A percentile compares a stretch with the other conserved stretches of the same genome.
Conservation (phyloP, 2,888 invertebrate genomes). For the Athalia cordata region DNA sequence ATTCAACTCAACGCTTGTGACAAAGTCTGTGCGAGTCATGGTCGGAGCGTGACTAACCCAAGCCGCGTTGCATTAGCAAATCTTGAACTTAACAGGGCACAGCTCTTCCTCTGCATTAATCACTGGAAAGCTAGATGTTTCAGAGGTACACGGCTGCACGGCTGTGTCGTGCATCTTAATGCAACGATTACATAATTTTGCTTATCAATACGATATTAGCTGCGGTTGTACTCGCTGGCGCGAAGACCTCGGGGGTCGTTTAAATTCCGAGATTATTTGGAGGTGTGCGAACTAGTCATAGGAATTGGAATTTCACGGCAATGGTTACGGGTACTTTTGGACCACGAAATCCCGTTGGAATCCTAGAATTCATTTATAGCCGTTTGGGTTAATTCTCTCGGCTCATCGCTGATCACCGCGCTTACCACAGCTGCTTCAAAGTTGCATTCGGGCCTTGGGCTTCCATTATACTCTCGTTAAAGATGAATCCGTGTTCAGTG, state of each 20-base stretch:
- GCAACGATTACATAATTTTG: slow-evolving; percentile 19
- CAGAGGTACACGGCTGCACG: slow-evolving; percentile 1
- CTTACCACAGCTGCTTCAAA: slow-evolving; percentile 18
- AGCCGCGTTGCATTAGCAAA: slow-evolving; percentile 25
- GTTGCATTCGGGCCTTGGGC: slow-evolving; percentile 5
- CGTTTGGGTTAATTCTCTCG: neutral
- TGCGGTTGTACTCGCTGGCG: neutral
- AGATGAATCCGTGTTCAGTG: slow-evolving; percentile 17
- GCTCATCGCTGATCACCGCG: neutral
- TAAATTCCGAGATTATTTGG: neutral
- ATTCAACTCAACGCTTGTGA: neutral
- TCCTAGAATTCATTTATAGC: neutral
- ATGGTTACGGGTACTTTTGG: neutral
- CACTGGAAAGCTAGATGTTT: slow-evolving; percentile 7
- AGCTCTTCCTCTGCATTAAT: slow-evolving; percentile 31
- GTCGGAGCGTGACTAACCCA: neutral
- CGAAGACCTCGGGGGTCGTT: neutral
- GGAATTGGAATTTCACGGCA: neutral
- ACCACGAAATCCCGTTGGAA: neutral
- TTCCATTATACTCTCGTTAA: slow-evolving; percentile 39
- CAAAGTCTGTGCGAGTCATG: neutral
- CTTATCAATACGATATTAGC: slow-evolving; percentile 9
- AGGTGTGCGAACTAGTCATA: neutral
- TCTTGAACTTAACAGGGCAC: slow-evolving; percentile 12
- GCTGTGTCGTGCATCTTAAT: slow-evolving; percentile 28